These are phyloP conservation scores for Enteromius anoplus DNA, from an alignment of 2,797 vertebrate species.

Conservation along the genomic window DNA sequence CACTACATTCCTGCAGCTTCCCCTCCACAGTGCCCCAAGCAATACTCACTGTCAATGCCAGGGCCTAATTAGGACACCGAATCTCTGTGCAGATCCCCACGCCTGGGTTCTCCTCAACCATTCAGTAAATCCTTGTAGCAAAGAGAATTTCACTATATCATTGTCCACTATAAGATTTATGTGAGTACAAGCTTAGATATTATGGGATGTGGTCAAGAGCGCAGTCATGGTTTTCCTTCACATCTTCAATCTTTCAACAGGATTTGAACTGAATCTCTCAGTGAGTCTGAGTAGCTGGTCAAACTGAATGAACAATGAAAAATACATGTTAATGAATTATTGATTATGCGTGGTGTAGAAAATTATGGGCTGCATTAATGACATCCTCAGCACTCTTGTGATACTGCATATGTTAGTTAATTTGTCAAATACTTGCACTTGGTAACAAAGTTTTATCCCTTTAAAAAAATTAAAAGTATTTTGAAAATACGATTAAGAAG, in stretches of 20 bases:
- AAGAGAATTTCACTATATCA: neutral
- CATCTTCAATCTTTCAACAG: constrained; percentile 2
- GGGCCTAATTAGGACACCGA: constrained; percentile 49
- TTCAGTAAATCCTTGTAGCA: neutral
- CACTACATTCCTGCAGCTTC: constrained; percentile 35
- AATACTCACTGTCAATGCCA: constrained; percentile 37
- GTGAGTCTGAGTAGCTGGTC: constrained; percentile 1
- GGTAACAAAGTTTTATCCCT: neutral
- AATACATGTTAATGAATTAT: constrained; percentile 24
- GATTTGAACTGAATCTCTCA: neutral
- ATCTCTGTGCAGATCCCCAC: constrained; percentile 23
- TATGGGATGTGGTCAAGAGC: neutral
- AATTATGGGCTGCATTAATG: constrained; percentile 3
- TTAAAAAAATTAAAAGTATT: neutral
- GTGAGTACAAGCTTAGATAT: neutral
- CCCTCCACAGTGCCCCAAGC: constrained; percentile 38
- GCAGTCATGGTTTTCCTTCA: neutral
- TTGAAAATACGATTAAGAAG: neutral
- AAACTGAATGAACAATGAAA: constrained; percentile 13
- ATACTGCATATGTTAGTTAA: neutral
- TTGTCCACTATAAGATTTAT: neutral
- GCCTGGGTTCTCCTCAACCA: constrained; percentile 16
- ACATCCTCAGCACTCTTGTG: neutral
- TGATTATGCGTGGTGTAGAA: neutral
- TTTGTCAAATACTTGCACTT: neutral